Conservation (phyloP, 92 coral and sea anemone species). For the Phenganax subtilis region DNA sequence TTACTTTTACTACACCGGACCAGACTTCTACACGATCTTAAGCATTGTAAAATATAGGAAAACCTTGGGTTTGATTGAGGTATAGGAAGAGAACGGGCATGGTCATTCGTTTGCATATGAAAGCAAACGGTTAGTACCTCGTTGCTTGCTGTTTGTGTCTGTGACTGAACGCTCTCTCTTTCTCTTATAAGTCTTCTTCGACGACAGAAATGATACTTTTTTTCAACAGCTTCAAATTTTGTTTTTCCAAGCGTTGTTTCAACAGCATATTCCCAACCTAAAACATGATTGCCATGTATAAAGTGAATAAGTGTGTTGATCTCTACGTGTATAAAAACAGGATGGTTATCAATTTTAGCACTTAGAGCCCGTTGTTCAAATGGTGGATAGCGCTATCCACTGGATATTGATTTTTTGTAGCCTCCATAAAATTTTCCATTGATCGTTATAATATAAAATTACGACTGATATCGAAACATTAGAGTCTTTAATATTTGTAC, state of each 20-base stretch:
- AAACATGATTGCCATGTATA: background rate
- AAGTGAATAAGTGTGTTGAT: background rate
- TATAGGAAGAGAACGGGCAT: background rate
- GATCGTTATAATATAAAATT: too few species aligned
- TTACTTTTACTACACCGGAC: too few species aligned
- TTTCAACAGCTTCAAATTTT: slow-evolving; percentile 74
- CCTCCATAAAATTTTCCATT: too few species aligned
- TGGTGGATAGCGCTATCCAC: too few species aligned
- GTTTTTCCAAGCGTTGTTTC: slow-evolving; percentile 57
- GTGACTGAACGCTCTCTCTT: slow-evolving; percentile 37
- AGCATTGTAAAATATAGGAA: background rate
- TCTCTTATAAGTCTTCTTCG: slow-evolving; percentile 76
- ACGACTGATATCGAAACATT: too few species aligned
- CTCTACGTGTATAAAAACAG: too few species aligned
- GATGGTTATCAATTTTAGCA: too few species aligned
- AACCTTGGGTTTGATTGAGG: too few species aligned
- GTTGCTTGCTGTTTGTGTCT: background rate
- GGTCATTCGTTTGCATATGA: background rate
- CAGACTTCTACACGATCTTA: too few species aligned
- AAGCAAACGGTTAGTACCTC: background rate
- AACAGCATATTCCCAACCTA: slow-evolving; percentile 89
- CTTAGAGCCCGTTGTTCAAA: too few species aligned
- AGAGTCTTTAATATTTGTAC: too few species aligned
- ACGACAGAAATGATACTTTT: slow-evolving; percentile 80
- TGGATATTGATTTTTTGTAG: too few species aligned